Base-by-base conservation (phyloP, 2,113 vertebrate species). In the Dolichallabes microphthalmus region DNA sequence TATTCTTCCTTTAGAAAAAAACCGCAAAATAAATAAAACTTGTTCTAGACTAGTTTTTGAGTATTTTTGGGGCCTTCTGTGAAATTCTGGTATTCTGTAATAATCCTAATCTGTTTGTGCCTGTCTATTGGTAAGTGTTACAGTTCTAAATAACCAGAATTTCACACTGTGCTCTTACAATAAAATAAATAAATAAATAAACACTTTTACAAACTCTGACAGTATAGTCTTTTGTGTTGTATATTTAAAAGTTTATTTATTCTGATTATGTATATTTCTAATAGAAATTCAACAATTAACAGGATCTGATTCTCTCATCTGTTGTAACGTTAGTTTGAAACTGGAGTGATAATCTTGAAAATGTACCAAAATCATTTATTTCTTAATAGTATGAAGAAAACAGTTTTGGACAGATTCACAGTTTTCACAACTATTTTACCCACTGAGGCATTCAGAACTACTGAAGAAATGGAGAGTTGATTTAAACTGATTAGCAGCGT, bases 401-500 rank as follows among this genome's bases (percentile, higher is more conserved):
- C 39, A 12, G 30, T 50, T 53, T 66, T 82, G 39, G 39, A 20
- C 45, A 35, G 32, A 35, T 35, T 35, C 32, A 35, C 32, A 35
- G 32, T 35, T 58, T 57, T 58, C 66, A 60, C 19, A 32, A 57
- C 30, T 25, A 5, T 57, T 73, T 58, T 19, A 53, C 17, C 30
- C 71, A n/a, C 52, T 39, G 25, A 82, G 45, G 66, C 50, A 82
- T 69, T 57, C 27, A 57, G 55, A 73, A 39, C 53, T 60, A 35
- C 82, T 83, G 69, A 68, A 71, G 27, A 69, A 30, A 69, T 71
- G 45, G 30, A 22, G 25, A 32, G 45, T 68, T 82, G 45, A 53
- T 52, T 66, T 30, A 66, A 64, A 32, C 80, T 69, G 19, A 82
- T 82, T 82, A 35, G 17, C 58, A 30, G 58, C 27, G 3, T 76